A percentile compares a stretch with the other conserved stretches of the same genome.
phyloP scores from a whole-genome alignment of 23 tunicate species.

The Ascidia mentula region DNA sequence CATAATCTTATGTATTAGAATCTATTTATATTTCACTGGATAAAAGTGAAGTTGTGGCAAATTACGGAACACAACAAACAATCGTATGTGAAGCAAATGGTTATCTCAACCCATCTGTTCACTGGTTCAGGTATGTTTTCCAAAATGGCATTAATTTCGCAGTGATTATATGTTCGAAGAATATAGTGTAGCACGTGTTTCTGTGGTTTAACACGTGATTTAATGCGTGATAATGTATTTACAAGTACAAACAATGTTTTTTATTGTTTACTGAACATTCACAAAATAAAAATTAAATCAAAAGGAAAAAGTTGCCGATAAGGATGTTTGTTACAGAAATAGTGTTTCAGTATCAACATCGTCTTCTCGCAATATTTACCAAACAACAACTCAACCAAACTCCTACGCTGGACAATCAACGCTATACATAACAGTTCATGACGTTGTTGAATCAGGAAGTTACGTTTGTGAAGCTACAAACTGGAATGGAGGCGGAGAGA shows the following conservation, averaged over 20 bases:
- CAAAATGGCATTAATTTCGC: too few relatives aligned
- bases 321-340: too few relatives aligned
- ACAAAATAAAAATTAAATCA: too few relatives aligned
- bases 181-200: too few relatives aligned
- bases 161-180: too few relatives aligned
- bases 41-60: not conserved
- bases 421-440: not conserved
- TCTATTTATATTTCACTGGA: not conserved
- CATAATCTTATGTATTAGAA: too few relatives aligned
- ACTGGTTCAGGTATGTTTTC: not conserved
- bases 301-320: too few relatives aligned
- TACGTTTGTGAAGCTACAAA: conserved; percentile 6
- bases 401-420: not conserved
- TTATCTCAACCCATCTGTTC: not conserved
- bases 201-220: too few relatives aligned
- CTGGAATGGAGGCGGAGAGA: not conserved
- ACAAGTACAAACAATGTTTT: too few relatives aligned
- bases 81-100: not conserved
- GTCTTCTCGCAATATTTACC: not conserved
- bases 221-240: too few relatives aligned
- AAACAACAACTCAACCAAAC: not conserved
- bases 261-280: too few relatives aligned
- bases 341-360: not conserved
- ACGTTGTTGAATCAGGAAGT: not conserved
- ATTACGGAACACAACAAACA: not conserved